Evolutionary conservation across 2,888 invertebrate genomes (phyloP).

Genomic region (Cinara cedri): DNA sequence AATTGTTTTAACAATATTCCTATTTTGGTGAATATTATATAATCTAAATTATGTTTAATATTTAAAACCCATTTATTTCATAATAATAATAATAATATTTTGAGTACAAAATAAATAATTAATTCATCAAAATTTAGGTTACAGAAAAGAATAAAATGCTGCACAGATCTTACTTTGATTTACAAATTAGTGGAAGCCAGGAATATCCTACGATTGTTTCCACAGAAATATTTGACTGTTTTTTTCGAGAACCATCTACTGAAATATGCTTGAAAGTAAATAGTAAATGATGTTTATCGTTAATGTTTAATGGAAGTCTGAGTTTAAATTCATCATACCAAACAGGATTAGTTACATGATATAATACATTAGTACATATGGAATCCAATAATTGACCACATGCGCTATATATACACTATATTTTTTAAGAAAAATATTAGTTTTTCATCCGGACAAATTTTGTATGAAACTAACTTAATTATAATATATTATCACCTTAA

Average conservation of each 20-base stretch:
- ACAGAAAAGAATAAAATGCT: too few species aligned
- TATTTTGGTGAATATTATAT: too few species aligned
- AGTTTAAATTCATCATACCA: constrained; percentile 96
- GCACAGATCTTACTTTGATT: constrained; percentile 68
- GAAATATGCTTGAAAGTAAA: constrained; percentile 97
- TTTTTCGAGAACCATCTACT: constrained; percentile 82
- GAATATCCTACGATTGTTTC: constrained; percentile 91
- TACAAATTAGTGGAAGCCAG: constrained; percentile 86
- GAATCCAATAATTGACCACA: constrained; percentile 65
- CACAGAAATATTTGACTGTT: constrained; percentile 70
- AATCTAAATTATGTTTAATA: too few species aligned
- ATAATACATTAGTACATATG: constrained; percentile 79
- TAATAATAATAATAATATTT: too few species aligned
- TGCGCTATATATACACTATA: constrained; percentile 76
- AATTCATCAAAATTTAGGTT: too few species aligned
- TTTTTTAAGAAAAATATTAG: neutral
- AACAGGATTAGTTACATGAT: constrained; percentile 86
- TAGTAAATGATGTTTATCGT: constrained; percentile 85
- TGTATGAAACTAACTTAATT: neutral
- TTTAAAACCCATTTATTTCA: too few species aligned
- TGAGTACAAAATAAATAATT: too few species aligned
- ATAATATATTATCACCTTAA: constrained; percentile 69
- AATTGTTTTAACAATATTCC: too few species aligned
- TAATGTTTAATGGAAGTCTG: constrained; percentile 82
- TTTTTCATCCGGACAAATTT: neutral